Base-by-base conservation (phyloP, 2,888 invertebrate genomes). In the Tortricodes alternella region DNA sequence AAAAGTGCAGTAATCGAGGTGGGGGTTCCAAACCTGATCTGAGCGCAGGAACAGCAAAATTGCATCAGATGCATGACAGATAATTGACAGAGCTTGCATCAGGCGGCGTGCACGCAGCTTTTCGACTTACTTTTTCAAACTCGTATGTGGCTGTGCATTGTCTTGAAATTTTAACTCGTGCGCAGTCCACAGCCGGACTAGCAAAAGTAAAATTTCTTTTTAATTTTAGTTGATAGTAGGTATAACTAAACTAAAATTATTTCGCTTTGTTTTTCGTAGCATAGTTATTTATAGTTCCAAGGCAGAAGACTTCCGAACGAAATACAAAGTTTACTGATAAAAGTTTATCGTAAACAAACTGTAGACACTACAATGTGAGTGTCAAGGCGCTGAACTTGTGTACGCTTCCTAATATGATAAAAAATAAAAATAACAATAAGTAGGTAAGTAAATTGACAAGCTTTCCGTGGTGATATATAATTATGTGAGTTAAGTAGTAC, bases 31-130 rank as follows among this genome's bases (percentile, higher is more conserved):
- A 66, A 68, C 65, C 59, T 58, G 67, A 62, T 66, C 59, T 74
- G 73, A 72, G 71, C 59, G 68, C 65, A 64, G 70, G 75, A 74
- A 68, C 74, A 70, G 62, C 49, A 43, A 60, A 63, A 67, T 83
- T 83, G 82, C 83, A 61, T 83, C 82, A 84, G 79, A 37, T 48
- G 37, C 58, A 76, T 76, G 78, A 77, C 64, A 63, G 58, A 58
- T 50, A 60, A 63, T 60, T 58, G 64, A 35, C 43, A 27, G 46
- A 39, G 62, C 67, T 81, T 79, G 74, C 80, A 62, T 80, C 80
- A 79, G 66, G 29, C 53, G 29, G 37, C 37, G 16, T 15, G 16
- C 24, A 38, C 32, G 27, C 9, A 9, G 27, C n/a, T 41, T 27
- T 13, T 38, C 6, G 9, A 29, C 13, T 24, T 19, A 21, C 11